Percentiles rank a stretch among this genome's conserved stretches.
Conservation (phyloP, 1,140 invertebrate species). For the Atta cephalotes region DNA sequence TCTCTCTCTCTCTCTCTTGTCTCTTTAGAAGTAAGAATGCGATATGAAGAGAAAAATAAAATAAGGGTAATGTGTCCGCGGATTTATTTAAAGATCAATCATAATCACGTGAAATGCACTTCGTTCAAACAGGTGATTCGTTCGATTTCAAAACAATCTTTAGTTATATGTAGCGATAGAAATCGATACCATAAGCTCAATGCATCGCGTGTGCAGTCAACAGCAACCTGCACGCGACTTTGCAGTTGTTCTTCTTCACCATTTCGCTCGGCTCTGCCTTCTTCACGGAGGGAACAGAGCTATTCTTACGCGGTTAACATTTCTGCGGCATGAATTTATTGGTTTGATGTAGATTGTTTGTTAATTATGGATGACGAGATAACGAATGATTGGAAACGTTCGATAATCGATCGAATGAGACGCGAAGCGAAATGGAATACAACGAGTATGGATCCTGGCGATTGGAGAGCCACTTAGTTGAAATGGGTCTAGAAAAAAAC, state of each 20-base stretch:
- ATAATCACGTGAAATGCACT: conserved; percentile 32
- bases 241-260: conserved; percentile 42
- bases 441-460: conserved; percentile 10
- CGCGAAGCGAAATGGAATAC: not conserved
- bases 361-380: conserved; percentile 74
- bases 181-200: conserved; percentile 36
- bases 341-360: conserved; percentile 70
- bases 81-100: conserved; percentile 39
- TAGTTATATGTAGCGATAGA: conserved; percentile 22
- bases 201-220: conserved; percentile 74
- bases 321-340: conserved; percentile 28
- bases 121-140: conserved; percentile 49
- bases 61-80: not conserved
- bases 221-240: conserved; percentile 46
- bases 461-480: conserved; percentile 55
- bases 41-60: not conserved
- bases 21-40: not conserved
- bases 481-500: conserved; percentile 49
- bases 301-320: conserved; percentile 34
- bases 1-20: too few relatives aligned
- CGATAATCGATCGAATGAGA: conserved; percentile 56
- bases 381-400: conserved; percentile 44
- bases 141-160: conserved; percentile 36
- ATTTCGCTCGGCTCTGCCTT: conserved; percentile 48
- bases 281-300: not conserved